Evolutionary conservation across 2,888 invertebrate species (phyloP).

Genomic region (Andrena hattorfiana): DNA sequence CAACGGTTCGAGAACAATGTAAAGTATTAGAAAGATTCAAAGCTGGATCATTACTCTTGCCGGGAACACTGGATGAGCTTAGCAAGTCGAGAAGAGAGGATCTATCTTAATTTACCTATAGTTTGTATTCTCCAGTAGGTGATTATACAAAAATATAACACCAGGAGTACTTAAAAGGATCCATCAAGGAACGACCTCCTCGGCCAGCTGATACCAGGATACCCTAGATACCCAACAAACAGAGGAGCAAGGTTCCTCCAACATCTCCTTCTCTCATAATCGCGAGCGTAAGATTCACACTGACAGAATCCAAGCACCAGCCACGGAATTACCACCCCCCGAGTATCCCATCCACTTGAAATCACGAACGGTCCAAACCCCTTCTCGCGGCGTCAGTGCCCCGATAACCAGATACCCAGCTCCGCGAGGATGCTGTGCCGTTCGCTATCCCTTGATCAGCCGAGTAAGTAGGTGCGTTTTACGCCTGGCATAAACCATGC

Average conservation of each 20-base stretch:
- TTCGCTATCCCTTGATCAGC: constrained; percentile 68
- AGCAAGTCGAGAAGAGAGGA: too few relatives aligned
- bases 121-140: too few relatives aligned
- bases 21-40: neutral
- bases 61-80: neutral
- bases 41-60: neutral
- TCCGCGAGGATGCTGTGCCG: neutral
- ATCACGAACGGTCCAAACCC: constrained; percentile 2
- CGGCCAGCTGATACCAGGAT: constrained; percentile 14
- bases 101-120: too few relatives aligned
- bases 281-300: neutral
- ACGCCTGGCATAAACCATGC: constrained; percentile 75
- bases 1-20: neutral
- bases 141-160: too few relatives aligned
- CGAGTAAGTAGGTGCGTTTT: constrained; percentile 67
- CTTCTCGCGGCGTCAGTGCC: constrained; percentile 70
- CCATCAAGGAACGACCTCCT: neutral
- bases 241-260: neutral
- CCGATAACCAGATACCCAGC: constrained; percentile 65
- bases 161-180: too few relatives aligned
- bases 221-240: constrained; percentile 2
- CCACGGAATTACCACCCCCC: neutral
- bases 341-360: neutral
- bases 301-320: neutral
- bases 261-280: constrained; percentile 1